Evolutionary conservation across 2,797 vertebrate genomes (phyloP), one percentile per base, ranked within the genome.

Genomic region (Rhinophrynus dorsalis): DNA sequence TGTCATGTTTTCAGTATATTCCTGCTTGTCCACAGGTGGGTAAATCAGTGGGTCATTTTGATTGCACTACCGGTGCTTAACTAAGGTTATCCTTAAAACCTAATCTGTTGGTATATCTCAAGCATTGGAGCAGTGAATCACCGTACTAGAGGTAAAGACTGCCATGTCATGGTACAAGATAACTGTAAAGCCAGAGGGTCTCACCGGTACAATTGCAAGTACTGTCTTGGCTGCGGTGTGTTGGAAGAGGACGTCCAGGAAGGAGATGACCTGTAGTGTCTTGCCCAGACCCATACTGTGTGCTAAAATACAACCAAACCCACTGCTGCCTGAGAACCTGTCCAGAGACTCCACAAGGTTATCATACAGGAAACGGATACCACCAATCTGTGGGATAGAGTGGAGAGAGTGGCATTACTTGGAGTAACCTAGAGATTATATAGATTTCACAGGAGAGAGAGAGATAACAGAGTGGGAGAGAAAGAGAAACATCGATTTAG

Each of bases 211-310:
- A 77, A 99, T 98, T 69, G 94, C 90, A 76, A 99, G 90, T 80
- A 99, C 97, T 65, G 97, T 99, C 91, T 94, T 97, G 67, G 97
- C 96, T 75, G 93, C 91, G 0, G 96, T 98, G 81, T 98, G 94
- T 74, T 81, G 91, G 81, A 99, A 92, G 56, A 99, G 93, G 78
- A 98, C 93, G 76, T 99, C 97, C 26, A 98, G 82, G 82, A 99
- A 99, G 79, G 97, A 98, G 86, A 99, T 98, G 83, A 99, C 94
- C 85, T 99, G 97, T 67, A 99, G 88, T 10, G 97, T 99, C 83
- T 99, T 99, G 57, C 97, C 97, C 73, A 99, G 79, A 21, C 97
- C 97, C 97, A 99, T 99, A 82, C 97, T 99, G 84, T 99, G 97
- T 65, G 97, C 97, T 47, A 99, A 92, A 83, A 99, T 97, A 84